Conservation (phyloP, 1,140 invertebrate species). For the Drosophila navojoa region DNA sequence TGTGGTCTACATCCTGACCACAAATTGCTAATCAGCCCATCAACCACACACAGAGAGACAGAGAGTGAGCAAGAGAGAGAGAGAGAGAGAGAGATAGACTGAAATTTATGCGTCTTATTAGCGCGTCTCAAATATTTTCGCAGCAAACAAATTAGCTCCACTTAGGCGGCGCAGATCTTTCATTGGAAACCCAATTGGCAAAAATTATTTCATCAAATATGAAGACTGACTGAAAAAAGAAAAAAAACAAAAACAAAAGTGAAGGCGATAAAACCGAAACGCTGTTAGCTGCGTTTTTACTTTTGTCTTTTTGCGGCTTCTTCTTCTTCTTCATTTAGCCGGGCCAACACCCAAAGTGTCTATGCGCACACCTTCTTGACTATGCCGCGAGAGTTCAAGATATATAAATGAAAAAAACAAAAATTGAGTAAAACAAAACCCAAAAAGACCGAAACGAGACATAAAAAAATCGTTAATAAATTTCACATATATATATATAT, state of each 20-base stretch:
- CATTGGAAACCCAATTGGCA: conserved; percentile 41
- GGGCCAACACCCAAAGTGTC: conserved; percentile 80
- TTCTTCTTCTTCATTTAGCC: conserved; percentile 1
- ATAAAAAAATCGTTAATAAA: conserved; percentile 82
- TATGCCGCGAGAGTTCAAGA: conserved; percentile 37
- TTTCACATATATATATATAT: conserved; percentile 58
- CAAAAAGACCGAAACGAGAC: conserved; percentile 57
- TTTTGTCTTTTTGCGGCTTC: neutral
- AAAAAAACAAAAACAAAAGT: conserved; percentile 25
- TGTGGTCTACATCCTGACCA: conserved; percentile 67
- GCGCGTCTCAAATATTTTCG: conserved; percentile 74
- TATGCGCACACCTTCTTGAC: conserved; percentile 73
- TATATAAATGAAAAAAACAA: conserved; percentile 22
- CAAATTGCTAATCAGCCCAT: conserved; percentile 65
- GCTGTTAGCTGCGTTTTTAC: conserved; percentile 28
- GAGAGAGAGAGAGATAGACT: neutral
- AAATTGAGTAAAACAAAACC: conserved; percentile 20
- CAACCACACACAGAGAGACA: conserved; percentile 13
- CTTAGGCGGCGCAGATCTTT: conserved; percentile 54
- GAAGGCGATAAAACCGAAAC: conserved; percentile 59
- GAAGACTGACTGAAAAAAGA: conserved; percentile 32
- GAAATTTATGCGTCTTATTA: conserved; percentile 77
- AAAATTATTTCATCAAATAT: conserved; percentile 74
- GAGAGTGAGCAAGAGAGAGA: neutral
- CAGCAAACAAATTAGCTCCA: conserved; percentile 78